These are phyloP conservation scores for Leontocebus nigricollis DNA, from an alignment of 2,797 vertebrate species.

Conservation along the genomic window DNA sequence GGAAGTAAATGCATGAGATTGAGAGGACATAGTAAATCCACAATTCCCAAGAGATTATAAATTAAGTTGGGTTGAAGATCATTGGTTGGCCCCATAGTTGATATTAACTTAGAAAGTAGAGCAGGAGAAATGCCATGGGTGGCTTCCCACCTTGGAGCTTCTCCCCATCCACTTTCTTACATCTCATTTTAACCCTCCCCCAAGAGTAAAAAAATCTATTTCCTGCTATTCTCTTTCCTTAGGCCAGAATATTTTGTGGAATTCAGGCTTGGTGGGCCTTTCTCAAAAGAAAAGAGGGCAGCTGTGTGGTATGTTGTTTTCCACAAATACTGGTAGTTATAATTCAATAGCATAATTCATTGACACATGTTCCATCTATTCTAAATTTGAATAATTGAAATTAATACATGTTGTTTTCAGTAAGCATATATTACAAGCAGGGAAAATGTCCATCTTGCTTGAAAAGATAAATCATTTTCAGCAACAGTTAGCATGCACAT, in stretches of 20 bases:
- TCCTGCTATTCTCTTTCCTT: neutral
- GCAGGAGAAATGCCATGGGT: accelerated
- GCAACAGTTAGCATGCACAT: neutral
- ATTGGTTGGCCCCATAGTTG: neutral
- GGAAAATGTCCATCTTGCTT: neutral
- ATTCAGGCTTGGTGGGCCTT: neutral
- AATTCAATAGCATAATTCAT: neutral
- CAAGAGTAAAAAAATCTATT: neutral
- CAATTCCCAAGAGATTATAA: neutral
- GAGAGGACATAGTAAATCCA: neutral
- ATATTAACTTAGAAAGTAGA: neutral
- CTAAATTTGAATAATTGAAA: neutral
- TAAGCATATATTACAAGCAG: neutral
- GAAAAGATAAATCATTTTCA: neutral
- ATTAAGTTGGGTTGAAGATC: neutral
- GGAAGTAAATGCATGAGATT: neutral
- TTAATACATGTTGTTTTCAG: neutral
- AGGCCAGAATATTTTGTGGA: neutral
- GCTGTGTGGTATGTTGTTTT: neutral
- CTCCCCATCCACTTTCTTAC: neutral
- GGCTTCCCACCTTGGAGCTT: neutral
- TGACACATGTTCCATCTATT: neutral
- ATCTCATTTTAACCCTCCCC: neutral
- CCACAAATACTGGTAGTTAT: neutral
- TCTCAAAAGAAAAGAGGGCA: neutral